Conservation (phyloP, 2,888 invertebrate genomes). For the Rhyacophila evoluta region DNA sequence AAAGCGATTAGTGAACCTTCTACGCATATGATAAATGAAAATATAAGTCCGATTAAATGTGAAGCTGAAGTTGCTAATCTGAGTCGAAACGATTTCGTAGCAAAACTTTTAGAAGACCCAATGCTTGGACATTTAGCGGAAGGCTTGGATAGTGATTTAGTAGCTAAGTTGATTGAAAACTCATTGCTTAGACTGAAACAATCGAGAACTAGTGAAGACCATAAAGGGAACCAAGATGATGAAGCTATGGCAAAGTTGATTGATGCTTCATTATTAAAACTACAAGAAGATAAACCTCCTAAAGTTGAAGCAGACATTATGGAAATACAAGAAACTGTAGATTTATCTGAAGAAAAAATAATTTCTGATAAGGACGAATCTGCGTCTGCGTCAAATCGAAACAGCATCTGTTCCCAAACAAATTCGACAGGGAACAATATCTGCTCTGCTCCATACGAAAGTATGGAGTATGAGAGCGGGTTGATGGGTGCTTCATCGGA, state of each 20-base stretch:
- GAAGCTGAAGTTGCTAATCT: constrained; percentile 57
- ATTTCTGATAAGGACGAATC: constrained; percentile 56
- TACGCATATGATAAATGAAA: constrained; percentile 55
- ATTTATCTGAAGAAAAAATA: constrained; percentile 57
- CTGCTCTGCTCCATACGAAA: constrained; percentile 80
- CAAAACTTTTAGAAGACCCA: constrained; percentile 74
- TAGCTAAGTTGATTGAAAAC: constrained; percentile 76
- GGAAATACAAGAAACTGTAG: constrained; percentile 61
- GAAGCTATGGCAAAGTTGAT: constrained; percentile 64
- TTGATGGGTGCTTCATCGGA: constrained; percentile 67
- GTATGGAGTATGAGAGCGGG: constrained; percentile 78
- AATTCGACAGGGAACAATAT: constrained; percentile 68
- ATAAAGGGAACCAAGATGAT: constrained; percentile 64
- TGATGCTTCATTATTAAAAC: constrained; percentile 61
- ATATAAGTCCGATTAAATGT: constrained; percentile 53
- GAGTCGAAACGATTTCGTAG: constrained; percentile 67
- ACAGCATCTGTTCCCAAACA: constrained; percentile 57
- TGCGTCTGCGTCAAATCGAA: constrained; percentile 54
- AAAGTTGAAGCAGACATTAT: constrained; percentile 55
- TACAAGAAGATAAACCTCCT: constrained; percentile 60
- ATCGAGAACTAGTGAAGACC: constrained; percentile 59
- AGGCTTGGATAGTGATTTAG: constrained; percentile 72
- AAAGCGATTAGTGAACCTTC: constrained; percentile 66
- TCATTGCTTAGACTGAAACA: constrained; percentile 73
- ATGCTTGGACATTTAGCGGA: constrained; percentile 74